Base-by-base conservation (phyloP, 2,888 invertebrate genomes). In the Drosophila anomelani region DNA sequence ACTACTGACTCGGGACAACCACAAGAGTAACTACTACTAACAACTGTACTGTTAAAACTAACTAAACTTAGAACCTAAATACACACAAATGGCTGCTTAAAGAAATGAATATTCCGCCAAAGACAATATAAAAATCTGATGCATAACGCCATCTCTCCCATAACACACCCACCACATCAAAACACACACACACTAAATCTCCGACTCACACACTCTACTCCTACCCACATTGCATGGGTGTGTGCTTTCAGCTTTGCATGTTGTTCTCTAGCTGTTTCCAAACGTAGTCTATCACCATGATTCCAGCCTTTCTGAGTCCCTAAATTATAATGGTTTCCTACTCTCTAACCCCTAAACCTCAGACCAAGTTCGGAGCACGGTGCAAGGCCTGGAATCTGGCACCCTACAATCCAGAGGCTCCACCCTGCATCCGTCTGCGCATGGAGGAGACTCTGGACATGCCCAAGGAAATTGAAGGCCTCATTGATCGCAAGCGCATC, bases 281-380 rank as follows among this genome's bases (percentile, higher is more conserved):
- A 58, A 71, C 36, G 34, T 53, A 66, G 64, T 13, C 12, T 12
- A 26, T 44, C 39, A 49, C 9, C 34, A 20, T 36, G 46, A 36
- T 62, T 26, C 55, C 93, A 96, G 96, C 8, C 12, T 7, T 46
- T 49, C 8, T 17, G 15, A 15, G 13, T 2, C 20, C 23, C 39
- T 39, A 4, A 34, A 29, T 23, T 49, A 10, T 15, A 41, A 20
- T 29, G 53, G 20, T 53, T 26, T 26, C 20, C 10, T 5, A 17
- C 10, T 55, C 39, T 54, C 32, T 39, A 39, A 39, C 67, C 46
- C 71, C 32, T 34, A 9, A 26, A 51, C 29, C 39, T 61, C 93
- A 97, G 97, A 95, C 94, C 85, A 97, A 97, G 92, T 97, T 97
- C 93, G 95, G 95, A 79, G 96, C 96, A 89, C 94, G 97, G 54